Percentiles rank a stretch among this genome's conserved stretches.
phyloP scores from a whole-genome alignment of 2,797 vertebrate genomes.

The Lycodopsis pacificus region DNA sequence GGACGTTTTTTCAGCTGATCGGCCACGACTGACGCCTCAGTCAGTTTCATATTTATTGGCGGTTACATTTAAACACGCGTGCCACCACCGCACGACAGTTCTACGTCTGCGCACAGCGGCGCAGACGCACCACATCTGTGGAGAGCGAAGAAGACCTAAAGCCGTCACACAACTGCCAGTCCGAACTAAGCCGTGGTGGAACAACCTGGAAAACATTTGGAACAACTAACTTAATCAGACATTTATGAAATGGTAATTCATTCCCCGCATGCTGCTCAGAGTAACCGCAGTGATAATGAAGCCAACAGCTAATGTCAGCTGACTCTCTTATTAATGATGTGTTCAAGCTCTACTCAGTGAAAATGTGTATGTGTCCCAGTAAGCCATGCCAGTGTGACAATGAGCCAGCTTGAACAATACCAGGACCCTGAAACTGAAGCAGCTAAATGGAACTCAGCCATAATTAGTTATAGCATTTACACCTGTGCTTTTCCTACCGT shows the following conservation, averaged over 20 bases:
- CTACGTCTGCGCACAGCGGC: neutral
- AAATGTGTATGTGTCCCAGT: neutral
- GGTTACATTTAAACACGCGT: neutral
- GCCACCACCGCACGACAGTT: neutral
- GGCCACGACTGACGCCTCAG: too few relatives aligned
- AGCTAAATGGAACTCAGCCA: neutral
- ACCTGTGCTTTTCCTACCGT: neutral
- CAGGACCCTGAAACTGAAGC: slow-evolving; percentile 6
- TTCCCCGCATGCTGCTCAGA: neutral
- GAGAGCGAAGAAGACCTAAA: neutral
- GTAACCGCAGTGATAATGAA: neutral
- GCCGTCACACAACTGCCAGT: too few relatives aligned
- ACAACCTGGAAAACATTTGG: too few relatives aligned
- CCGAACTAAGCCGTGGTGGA: too few relatives aligned
- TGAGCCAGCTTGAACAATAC: neutral
- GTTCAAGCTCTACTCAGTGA: neutral
- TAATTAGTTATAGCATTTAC: neutral
- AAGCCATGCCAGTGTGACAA: neutral
- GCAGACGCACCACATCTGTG: neutral
- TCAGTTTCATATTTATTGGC: too few relatives aligned
- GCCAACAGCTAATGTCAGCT: neutral
- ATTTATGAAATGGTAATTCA: too few relatives aligned
- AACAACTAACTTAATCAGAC: too few relatives aligned
- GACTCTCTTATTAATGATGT: neutral
- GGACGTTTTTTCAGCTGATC: too few relatives aligned